Evolutionary conservation across 2,888 invertebrate species (phyloP), one percentile per base, ranked within the genome.

Genomic region (Schizotus pectinicornis): DNA sequence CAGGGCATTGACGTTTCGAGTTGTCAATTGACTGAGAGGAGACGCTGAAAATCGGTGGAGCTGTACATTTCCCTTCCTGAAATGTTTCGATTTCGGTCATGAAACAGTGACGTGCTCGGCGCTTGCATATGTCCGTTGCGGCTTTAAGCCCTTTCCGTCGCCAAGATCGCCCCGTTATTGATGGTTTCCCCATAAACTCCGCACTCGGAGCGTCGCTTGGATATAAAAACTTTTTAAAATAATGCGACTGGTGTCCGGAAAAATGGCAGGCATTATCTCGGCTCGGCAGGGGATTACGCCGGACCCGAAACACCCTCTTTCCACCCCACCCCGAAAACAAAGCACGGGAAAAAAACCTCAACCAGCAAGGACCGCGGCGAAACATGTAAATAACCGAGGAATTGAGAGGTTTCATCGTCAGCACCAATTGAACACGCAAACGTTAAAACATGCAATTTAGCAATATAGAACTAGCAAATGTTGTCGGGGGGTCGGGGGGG

Each of bases 151-250:
- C 38, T 14, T 11, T 11, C 37, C 38, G 58, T 64, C 62, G 60
- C 51, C 52, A 56, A 62, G 64, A 65, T 60, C 60, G 64, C 64
- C 61, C 35, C 46, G 66, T 69, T 69, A 69, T 69, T 75, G 74
- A 75, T 75, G 75, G 70, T 68, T 68, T 68, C 68, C 67, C 69
- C 70, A 70, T 69, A 70, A 71, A 70, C 67, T 71, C 68, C 65
- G 64, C 68, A 64, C 66, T 62, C 65, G 60, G 68, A 63, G 67
- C 68, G 70, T 54, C 59, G 61, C 45, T 52, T 62, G 71, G 76
- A 76, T 76, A 77, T 77, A 78, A 78, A 78, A 78, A 77, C 69
- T 78, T 78, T 78, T 78, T 77, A 77, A 78, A 78, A 78, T 78
- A 78, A 78, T 78, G 77, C 77, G 73, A 70, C 71, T 73, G 76